These are phyloP conservation scores for Antennarius maculatus DNA, from an alignment of 2,797 vertebrate species.

Conservation along the genomic window DNA sequence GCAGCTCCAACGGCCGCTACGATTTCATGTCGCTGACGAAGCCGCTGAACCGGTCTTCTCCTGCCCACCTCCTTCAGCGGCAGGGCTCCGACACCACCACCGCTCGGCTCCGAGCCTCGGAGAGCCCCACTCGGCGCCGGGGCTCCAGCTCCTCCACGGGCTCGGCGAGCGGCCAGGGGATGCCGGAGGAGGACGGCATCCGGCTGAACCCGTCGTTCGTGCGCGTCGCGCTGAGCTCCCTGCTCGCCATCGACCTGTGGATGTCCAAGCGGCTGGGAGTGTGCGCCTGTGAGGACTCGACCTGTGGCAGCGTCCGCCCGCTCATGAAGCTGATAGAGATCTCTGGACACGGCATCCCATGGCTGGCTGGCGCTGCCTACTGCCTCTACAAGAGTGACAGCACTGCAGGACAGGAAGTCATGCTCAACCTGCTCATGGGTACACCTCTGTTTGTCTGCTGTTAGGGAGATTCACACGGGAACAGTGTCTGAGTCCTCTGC, in stretches of 20 bases:
- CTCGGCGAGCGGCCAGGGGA: constrained; percentile 64
- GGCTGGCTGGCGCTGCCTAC: constrained; percentile 89
- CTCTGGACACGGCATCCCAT: constrained; percentile 94
- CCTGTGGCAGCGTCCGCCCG: constrained; percentile 91
- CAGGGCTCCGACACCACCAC: constrained; percentile 81
- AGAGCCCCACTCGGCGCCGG: constrained; percentile 86
- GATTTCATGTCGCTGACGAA: constrained; percentile 86
- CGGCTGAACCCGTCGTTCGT: constrained; percentile 91
- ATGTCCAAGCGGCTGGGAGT: constrained; percentile 94
- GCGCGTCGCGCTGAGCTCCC: constrained; percentile 89
- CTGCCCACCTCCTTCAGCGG: constrained; percentile 75
- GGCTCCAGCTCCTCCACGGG: constrained; percentile 85
- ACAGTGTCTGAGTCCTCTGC: too few species aligned
- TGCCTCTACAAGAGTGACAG: constrained; percentile 91
- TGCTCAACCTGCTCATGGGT: constrained; percentile 95
- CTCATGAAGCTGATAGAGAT: constrained; percentile 95
- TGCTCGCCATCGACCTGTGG: constrained; percentile 95
- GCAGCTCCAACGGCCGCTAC: constrained; percentile 76
- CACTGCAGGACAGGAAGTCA: constrained; percentile 90
- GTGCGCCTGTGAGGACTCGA: constrained; percentile 90
- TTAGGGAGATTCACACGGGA: background rate
- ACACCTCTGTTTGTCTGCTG: constrained; percentile 29
- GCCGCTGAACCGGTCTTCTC: constrained; percentile 72
- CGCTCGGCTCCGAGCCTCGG: constrained; percentile 85
- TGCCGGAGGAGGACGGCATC: constrained; percentile 89